phyloP scores from a whole-genome alignment of 2,888 invertebrate species.

The Parascotia fuliginaria region DNA sequence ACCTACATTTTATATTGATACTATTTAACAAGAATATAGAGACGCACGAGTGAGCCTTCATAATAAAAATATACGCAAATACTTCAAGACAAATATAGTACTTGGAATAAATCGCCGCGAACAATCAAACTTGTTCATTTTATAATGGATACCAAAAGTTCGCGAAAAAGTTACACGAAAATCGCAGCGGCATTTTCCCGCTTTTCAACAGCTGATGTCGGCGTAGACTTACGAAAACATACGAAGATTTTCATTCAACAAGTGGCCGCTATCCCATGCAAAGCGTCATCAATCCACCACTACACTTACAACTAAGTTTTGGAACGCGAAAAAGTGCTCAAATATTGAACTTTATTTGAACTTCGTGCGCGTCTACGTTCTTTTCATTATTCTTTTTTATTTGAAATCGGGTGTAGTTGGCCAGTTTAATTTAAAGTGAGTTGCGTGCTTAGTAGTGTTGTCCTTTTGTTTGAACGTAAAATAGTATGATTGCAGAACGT shows the following conservation, averaged over 20 bases:
- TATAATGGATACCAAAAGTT: not conserved
- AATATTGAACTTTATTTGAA: constrained; percentile 37
- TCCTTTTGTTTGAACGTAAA: no score
- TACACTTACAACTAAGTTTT: constrained; percentile 42
- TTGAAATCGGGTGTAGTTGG: not conserved
- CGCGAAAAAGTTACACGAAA: constrained; percentile 7
- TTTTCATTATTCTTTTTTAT: not conserved
- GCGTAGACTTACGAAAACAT: constrained; percentile 71
- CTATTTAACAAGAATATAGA: no score
- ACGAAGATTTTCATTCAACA: constrained; percentile 80
- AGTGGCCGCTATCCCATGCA: constrained; percentile 66
- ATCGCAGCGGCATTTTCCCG: constrained; percentile 59
- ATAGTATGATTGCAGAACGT: not conserved
- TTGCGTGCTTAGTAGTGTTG: not conserved
- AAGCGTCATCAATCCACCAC: constrained; percentile 55
- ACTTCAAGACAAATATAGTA: not conserved
- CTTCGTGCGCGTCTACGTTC: constrained; percentile 13
- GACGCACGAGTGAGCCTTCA: no score
- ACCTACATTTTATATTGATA: no score
- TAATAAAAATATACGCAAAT: not conserved
- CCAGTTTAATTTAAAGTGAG: not conserved
- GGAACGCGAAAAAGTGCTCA: constrained; percentile 24
- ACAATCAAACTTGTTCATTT: not conserved
- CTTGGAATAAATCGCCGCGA: not conserved
- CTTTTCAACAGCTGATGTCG: constrained; percentile 53